Base-by-base conservation (phyloP, 2,113 vertebrate species). In the Tiliqua scincoides region DNA sequence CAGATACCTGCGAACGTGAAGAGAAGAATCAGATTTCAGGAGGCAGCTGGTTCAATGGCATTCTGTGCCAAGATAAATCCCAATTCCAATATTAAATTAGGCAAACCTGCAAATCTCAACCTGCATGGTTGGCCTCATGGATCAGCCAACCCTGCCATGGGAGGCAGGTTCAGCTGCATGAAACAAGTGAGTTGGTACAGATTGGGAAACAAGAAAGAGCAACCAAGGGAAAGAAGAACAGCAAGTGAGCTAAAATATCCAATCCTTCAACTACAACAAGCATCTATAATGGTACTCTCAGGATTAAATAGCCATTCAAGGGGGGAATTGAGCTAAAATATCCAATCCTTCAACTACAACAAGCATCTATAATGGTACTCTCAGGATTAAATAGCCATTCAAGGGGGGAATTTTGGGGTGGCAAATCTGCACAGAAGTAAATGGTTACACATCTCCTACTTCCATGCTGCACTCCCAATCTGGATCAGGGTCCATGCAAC, bases 1-100 rank as follows among this genome's bases (percentile, higher is more conserved):
- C 73, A n/a, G 21, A 20, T 65, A 94, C 91, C 95, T 95, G 90
- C 0, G 0, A 85, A 94, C 74, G 71, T 48, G 62, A 94, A 95
- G 65, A 88, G 75, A 82, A 94, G 40, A 93, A 89, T 95, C 86
- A 95, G 89, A 43, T 89, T 89, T 77, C 52, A 1, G 87, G 79
- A 87, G 62, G 81, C 71, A 87, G 80, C 90, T 91, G 88, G 94
- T 91, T 89, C 87, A 81, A 54, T 59, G 0, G 83, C 32, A 73
- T 62, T 27, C n/a, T 20, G 62, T 35, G 57, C 57, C 48, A 63
- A 76, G 59, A 72, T 23, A 61, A 73, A 62, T 30, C 57, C 25
- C 30, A 14, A 76, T 76, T 75, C 40, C 61, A 84, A 48, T 21
- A 67, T n/a, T n/a, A 48, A 48, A n/a, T 54, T 75, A 54, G 43